These are phyloP conservation scores for Trachelus tabidus DNA, from an alignment of 2,888 invertebrate species.

Conservation along the genomic window DNA sequence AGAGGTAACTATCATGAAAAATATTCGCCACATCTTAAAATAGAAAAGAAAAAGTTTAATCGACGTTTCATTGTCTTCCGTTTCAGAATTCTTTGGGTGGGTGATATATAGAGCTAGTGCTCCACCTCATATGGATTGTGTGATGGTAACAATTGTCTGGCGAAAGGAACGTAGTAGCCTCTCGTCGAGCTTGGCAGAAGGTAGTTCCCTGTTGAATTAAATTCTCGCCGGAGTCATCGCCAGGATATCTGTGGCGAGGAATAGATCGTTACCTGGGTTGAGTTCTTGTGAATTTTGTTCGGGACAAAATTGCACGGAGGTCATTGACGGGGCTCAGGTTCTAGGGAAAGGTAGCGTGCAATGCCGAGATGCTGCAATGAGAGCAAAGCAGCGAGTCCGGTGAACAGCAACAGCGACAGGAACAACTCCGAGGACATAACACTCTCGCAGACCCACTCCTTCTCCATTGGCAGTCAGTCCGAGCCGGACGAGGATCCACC, in stretches of 20 bases:
- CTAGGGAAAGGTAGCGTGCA: conserved; percentile 45
- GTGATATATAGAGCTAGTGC: not conserved
- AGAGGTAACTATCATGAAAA: not conserved
- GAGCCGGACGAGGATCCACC: conserved; percentile 54
- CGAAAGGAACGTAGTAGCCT: not conserved
- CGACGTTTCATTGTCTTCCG: not conserved
- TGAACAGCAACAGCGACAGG: conserved; percentile 55
- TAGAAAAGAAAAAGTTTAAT: not conserved
- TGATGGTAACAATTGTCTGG: not conserved
- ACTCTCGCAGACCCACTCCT: conserved; percentile 49
- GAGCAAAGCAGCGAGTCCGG: conserved; percentile 62
- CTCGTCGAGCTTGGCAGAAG: not conserved
- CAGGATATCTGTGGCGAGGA: not conserved
- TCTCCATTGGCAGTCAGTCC: conserved; percentile 52
- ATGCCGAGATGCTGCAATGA: conserved; percentile 66
- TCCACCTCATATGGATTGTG: not conserved
- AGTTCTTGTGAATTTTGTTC: not conserved
- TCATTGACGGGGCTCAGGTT: not conserved
- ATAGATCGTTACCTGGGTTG: not conserved
- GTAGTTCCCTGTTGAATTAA: not conserved
- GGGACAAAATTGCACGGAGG: not conserved
- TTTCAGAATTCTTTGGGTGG: not conserved
- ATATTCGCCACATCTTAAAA: not conserved
- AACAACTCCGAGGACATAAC: conserved; percentile 53
- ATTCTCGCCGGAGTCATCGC: not conserved